These are phyloP conservation scores for Anneissia japonica DNA, from an alignment of 35 echinoderm and acorn worm species.

Conservation along the genomic window DNA sequence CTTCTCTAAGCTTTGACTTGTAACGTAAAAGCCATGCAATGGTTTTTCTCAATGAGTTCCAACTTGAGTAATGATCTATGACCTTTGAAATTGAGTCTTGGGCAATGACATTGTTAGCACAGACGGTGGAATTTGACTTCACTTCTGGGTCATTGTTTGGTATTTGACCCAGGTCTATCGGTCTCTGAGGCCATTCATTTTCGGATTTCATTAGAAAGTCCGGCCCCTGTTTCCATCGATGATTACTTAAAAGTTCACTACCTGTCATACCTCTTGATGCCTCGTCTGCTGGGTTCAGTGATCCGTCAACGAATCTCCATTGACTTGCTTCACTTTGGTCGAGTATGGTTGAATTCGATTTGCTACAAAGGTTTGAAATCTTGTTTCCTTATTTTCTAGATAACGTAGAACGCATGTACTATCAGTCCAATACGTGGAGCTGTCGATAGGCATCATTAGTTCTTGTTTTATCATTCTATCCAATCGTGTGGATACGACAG, in stretches of 20 bases:
- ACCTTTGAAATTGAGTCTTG: neutral
- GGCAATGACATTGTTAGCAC: neutral
- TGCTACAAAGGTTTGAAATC: constrained; percentile 58
- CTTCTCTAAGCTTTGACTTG: neutral
- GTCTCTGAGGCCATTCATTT: neutral
- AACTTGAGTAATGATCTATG: neutral
- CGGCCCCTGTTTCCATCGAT: neutral
- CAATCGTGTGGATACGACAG: constrained; percentile 16
- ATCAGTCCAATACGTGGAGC: constrained; percentile 52
- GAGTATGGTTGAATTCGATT: constrained; percentile 40
- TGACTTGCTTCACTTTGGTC: constrained; percentile 13
- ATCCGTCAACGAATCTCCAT: constrained; percentile 34
- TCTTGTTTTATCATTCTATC: constrained; percentile 32
- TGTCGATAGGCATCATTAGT: neutral
- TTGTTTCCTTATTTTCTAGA: constrained; percentile 12
- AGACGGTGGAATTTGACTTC: neutral
- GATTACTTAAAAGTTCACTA: neutral
- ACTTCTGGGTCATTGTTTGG: neutral
- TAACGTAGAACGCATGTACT: constrained; percentile 57
- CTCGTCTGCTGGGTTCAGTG: constrained; percentile 42
- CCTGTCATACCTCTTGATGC: constrained; percentile 13
- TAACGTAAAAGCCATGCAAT: neutral
- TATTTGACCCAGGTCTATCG: neutral
- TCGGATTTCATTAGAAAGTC: neutral
- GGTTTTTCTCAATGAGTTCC: neutral